Evolutionary conservation across 2,113 vertebrate species (phyloP).

Genomic region (Emydura subglobosa): DNA sequence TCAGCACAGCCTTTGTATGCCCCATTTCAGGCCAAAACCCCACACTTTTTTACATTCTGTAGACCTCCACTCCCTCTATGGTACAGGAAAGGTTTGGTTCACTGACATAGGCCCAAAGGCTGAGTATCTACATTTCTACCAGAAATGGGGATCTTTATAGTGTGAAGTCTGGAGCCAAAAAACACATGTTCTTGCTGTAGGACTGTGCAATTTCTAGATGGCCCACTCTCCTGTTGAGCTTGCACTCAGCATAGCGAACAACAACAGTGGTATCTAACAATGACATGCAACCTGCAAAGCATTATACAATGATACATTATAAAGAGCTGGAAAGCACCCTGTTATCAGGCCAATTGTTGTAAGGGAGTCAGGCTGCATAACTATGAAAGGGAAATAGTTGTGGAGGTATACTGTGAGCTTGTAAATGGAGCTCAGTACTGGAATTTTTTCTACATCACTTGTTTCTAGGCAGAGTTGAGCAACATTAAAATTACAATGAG

Average conservation of each 20-base stretch:
- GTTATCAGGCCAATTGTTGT: not conserved
- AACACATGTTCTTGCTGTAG: not conserved
- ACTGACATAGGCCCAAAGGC: not conserved
- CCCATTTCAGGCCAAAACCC: not conserved
- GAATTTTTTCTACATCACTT: not conserved
- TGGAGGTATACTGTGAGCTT: not conserved
- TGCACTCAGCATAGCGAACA: not conserved
- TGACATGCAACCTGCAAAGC: not conserved
- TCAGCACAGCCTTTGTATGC: fast-evolving
- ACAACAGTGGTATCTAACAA: not conserved
- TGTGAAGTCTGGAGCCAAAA: not conserved
- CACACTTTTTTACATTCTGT: not conserved
- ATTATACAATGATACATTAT: not conserved
- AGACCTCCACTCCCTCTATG: not conserved
- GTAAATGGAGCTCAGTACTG: not conserved
- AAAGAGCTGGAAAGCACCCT: not conserved
- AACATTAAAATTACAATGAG: not conserved
- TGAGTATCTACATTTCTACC: not conserved
- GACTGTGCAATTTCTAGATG: not conserved
- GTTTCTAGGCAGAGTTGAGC: not conserved
- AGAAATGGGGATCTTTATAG: not conserved
- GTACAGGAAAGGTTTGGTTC: not conserved
- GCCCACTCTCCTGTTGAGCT: not conserved
- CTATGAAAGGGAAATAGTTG: not conserved
- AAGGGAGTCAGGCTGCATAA: not conserved